Percentiles rank a stretch among this genome's conserved stretches.
phyloP scores from a whole-genome alignment of 2,113 vertebrate genomes.

The Zosterops pallidus region DNA sequence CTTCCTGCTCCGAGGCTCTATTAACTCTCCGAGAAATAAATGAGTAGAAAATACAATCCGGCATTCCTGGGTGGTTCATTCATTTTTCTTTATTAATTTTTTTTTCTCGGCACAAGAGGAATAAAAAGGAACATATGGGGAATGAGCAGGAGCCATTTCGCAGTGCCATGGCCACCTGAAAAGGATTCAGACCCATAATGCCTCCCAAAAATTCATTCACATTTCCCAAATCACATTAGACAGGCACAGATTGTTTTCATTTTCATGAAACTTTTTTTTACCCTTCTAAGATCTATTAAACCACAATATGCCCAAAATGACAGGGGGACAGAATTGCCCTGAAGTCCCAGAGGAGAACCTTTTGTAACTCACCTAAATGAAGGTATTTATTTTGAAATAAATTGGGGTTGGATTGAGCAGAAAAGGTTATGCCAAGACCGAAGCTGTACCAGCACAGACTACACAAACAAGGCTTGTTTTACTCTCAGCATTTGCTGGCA shows the following conservation, averaged over 20 bases:
- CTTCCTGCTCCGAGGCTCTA: neutral
- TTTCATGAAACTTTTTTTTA: neutral
- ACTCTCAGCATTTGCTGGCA: rapidly evolving
- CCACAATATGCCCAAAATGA: neutral
- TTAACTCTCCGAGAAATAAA: neutral
- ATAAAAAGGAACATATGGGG: neutral
- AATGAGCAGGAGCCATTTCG: neutral
- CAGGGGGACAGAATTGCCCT: neutral
- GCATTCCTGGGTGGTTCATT: neutral
- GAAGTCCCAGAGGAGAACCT: neutral
- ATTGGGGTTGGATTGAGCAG: neutral
- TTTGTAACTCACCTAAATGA: neutral
- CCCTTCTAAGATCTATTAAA: neutral
- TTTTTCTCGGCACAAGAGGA: neutral
- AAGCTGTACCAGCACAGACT: neutral
- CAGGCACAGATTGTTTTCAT: neutral
- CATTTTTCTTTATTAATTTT: slow-evolving; percentile 34
- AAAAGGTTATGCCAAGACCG: neutral
- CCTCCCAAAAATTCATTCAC: neutral
- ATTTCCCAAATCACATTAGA: neutral
- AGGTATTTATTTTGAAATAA: neutral
- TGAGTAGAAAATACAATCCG: neutral
- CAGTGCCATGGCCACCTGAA: neutral
- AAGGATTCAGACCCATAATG: neutral
- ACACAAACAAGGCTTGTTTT: rapidly evolving